These are phyloP conservation scores for Solea solea DNA, from an alignment of 2,113 vertebrate genomes.

Conservation along the genomic window DNA sequence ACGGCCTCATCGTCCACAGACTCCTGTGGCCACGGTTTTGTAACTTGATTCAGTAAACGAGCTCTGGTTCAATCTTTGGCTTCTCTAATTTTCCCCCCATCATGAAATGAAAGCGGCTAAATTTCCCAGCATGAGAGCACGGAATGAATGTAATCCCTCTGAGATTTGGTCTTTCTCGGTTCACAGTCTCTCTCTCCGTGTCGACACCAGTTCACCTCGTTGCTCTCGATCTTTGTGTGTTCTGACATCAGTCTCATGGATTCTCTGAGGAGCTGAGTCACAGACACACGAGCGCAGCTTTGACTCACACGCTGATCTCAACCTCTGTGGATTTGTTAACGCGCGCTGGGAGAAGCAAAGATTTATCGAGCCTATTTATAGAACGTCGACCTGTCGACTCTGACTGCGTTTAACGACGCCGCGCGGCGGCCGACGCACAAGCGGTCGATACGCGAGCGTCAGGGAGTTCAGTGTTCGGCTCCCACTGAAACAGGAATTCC, in stretches of 20 bases:
- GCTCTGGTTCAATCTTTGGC: slow-evolving; percentile 20
- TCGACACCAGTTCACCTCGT: slow-evolving; percentile 10
- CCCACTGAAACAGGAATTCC: slow-evolving; percentile 43
- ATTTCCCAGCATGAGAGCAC: slow-evolving; percentile 54
- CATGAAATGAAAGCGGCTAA: slow-evolving; percentile 43
- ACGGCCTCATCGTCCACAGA: slow-evolving; percentile 39
- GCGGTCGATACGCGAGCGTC: slow-evolving; percentile 4
- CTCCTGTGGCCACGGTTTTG: slow-evolving; percentile 21
- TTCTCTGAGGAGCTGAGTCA: slow-evolving; percentile 42
- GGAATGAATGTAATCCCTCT: slow-evolving; percentile 37
- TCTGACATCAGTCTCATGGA: slow-evolving; percentile 23
- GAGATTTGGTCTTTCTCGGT: slow-evolving; percentile 9
- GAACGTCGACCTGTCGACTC: slow-evolving; percentile 38
- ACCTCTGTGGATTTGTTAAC: slow-evolving; percentile 43
- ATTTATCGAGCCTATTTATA: slow-evolving; percentile 65
- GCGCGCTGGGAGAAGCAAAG: slow-evolving; percentile 23
- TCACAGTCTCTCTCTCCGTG: too few relatives aligned
- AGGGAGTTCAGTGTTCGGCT: slow-evolving; percentile 15
- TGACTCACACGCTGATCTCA: slow-evolving; percentile 28
- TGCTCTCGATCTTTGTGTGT: neutral
- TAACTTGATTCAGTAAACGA: slow-evolving; percentile 22
- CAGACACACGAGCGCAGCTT: neutral
- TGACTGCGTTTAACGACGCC: slow-evolving; percentile 35
- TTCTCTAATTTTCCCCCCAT: slow-evolving; percentile 40
- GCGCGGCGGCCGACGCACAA: neutral